These are phyloP conservation scores for Rallus limicola DNA, from an alignment of 2,113 vertebrate genomes.

Conservation along the genomic window DNA sequence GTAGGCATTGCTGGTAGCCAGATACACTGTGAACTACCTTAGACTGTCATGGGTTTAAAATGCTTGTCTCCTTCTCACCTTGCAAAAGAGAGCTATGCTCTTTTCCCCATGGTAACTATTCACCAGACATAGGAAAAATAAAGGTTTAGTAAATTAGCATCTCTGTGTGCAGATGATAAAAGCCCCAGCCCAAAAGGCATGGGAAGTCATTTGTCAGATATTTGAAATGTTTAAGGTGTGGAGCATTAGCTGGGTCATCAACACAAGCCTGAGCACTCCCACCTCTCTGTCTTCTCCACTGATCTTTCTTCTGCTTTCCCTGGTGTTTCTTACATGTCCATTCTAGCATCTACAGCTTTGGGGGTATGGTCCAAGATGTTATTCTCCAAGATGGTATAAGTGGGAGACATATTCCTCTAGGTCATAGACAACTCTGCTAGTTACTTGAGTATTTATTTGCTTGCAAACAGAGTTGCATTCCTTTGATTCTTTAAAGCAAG, in stretches of 20 bases:
- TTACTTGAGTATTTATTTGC: not conserved
- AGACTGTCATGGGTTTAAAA: not conserved
- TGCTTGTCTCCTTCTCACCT: not conserved
- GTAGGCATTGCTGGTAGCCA: not conserved
- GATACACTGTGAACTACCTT: not conserved
- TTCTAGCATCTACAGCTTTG: not conserved
- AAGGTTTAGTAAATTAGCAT: not conserved
- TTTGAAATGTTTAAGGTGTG: not conserved
- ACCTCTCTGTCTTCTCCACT: not conserved
- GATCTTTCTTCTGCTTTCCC: not conserved
- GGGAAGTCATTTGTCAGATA: not conserved
- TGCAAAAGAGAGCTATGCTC: not conserved
- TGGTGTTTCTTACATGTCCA: not conserved
- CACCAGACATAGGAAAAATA: not conserved
- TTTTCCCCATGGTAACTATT: not conserved
- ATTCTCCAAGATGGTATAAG: not conserved
- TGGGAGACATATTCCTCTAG: no score
- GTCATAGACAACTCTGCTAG: not conserved
- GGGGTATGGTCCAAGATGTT: not conserved
- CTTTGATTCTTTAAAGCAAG: not conserved
- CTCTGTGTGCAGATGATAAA: not conserved
- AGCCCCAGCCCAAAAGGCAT: not conserved
- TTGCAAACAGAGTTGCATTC: not conserved
- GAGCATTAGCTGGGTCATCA: not conserved
- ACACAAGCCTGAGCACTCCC: not conserved